Percentiles rank a stretch among this genome's conserved stretches.
Evolutionary conservation across 2,113 vertebrate genomes (phyloP).

Genomic region (Xiphophorus couchianus): DNA sequence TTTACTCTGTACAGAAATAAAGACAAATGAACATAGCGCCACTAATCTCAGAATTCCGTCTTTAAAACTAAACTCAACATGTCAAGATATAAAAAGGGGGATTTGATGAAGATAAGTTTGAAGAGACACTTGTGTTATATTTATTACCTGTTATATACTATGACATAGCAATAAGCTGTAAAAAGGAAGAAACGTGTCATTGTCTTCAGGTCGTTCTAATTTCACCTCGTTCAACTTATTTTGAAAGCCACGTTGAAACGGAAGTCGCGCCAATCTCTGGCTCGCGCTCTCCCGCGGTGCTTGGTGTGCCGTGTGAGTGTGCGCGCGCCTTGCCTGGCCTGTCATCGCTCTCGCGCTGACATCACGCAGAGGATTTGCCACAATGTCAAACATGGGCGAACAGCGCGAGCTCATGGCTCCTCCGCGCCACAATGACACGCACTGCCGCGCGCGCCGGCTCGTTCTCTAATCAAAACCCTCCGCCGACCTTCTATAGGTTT

Average conservation of each 20-base stretch:
- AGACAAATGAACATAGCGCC: neutral
- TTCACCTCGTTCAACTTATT: slow-evolving; percentile 21
- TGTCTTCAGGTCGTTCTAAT: neutral
- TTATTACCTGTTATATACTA: too few species aligned
- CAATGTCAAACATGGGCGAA: slow-evolving; percentile 71
- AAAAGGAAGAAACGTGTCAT: neutral
- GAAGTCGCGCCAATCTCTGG: slow-evolving; percentile 16
- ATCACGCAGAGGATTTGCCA: slow-evolving; percentile 67
- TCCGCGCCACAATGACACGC: slow-evolving; percentile 46
- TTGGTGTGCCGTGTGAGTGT: slow-evolving; percentile 54
- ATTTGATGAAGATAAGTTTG: too few species aligned
- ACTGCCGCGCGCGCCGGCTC: slow-evolving; percentile 43
- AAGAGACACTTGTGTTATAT: too few species aligned
- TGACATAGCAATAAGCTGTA: neutral
- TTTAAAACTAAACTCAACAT: too few species aligned
- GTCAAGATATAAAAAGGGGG: too few species aligned
- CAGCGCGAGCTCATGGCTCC: slow-evolving; percentile 62
- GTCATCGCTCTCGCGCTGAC: slow-evolving; percentile 58
- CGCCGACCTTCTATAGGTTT: neutral
- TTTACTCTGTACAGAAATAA: neutral
- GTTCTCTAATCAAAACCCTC: slow-evolving; percentile 27
- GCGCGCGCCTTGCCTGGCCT: slow-evolving; percentile 42
- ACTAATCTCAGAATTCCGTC: too few species aligned
- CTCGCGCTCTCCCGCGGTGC: slow-evolving; percentile 50
- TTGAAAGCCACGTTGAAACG: slow-evolving; percentile 12